These are phyloP conservation scores for Danaus melanippus DNA, from an alignment of 1,140 invertebrate species.

Conservation along the genomic window DNA sequence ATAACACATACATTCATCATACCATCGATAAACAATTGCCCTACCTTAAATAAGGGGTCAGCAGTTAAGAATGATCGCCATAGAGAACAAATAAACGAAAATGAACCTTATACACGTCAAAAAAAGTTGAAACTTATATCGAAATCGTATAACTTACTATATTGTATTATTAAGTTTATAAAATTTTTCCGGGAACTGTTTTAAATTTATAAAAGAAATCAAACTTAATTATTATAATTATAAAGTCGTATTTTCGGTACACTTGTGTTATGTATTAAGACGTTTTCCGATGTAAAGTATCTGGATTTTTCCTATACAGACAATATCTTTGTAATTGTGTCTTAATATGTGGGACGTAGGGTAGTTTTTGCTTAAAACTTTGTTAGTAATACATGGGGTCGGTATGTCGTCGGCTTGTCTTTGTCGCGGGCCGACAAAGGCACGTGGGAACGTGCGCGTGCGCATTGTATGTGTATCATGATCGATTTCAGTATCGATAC, in stretches of 20 bases:
- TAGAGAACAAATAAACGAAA: conserved; percentile 8
- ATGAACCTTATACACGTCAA: conserved; percentile 6
- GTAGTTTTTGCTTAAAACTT: background rate
- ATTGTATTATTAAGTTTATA: too few relatives aligned
- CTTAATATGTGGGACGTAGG: conserved; percentile 1
- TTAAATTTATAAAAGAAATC: conserved; percentile 6
- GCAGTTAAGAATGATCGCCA: conserved; percentile 24
- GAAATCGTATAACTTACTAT: too few relatives aligned
- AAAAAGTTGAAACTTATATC: conserved; percentile 16
- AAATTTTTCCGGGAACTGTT: conserved; percentile 12
- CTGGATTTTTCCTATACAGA: too few relatives aligned
- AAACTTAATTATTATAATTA: background rate
- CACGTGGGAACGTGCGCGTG: conserved; percentile 64
- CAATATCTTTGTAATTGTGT: conserved; percentile 2
- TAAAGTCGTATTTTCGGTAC: conserved; percentile 4
- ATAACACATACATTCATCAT: conserved; percentile 49
- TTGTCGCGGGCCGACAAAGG: conserved; percentile 65
- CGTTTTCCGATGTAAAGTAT: too few relatives aligned
- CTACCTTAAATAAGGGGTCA: conserved; percentile 66
- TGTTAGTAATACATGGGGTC: conserved; percentile 27
- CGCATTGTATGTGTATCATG: conserved; percentile 21
- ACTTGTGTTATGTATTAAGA: too few relatives aligned
- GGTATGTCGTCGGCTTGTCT: conserved; percentile 48
- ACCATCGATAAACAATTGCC: conserved; percentile 68
- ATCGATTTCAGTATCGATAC: conserved; percentile 10